Percentiles rank a stretch among this genome's conserved stretches.
Evolutionary conservation across 1,140 invertebrate species (phyloP).

Genomic region (Gryon sp.): DNA sequence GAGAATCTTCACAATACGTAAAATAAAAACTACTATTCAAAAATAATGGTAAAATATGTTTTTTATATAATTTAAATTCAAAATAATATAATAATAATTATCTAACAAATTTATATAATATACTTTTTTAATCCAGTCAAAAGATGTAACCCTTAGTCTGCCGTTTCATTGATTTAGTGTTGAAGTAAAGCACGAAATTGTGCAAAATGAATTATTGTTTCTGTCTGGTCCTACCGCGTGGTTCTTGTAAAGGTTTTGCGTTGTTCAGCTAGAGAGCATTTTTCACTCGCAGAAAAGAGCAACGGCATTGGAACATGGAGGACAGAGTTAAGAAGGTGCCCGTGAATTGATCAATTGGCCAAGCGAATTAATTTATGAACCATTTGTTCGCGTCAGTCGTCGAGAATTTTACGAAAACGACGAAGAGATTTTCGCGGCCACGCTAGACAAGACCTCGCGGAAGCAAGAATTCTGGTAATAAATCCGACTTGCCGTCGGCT

Average conservation of each 20-base stretch:
- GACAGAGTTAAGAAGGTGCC: slow-evolving; percentile 64
- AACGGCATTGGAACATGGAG: slow-evolving; percentile 18
- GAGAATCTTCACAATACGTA: too few species aligned
- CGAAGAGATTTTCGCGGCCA: slow-evolving; percentile 44
- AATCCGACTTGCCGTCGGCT: slow-evolving; percentile 61
- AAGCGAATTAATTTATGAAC: slow-evolving; percentile 67
- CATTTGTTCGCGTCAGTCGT: slow-evolving; percentile 66
- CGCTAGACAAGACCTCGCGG: slow-evolving; percentile 40
- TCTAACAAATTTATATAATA: too few species aligned
- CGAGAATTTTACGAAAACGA: slow-evolving; percentile 59
- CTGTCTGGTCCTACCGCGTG: slow-evolving; percentile 17
- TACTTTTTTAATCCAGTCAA: too few species aligned
- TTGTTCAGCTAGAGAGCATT: slow-evolving; percentile 44
- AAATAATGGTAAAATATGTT: too few species aligned
- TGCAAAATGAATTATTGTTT: slow-evolving; percentile 48
- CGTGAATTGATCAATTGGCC: slow-evolving; percentile 61
- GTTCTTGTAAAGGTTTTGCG: slow-evolving; percentile 43
- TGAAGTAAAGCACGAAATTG: slow-evolving; percentile 36
- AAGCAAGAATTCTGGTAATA: slow-evolving; percentile 65
- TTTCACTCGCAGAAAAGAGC: slow-evolving; percentile 43
- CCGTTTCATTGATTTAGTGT: slow-evolving; percentile 41
- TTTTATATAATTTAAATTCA: too few species aligned
- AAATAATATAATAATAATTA: too few species aligned
- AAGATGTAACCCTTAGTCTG: not conserved
- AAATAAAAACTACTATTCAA: too few species aligned